Percentiles rank a stretch among this genome's conserved stretches.
phyloP scores from a whole-genome alignment of 2,797 vertebrate genomes.

The Chrysolophus pictus region DNA sequence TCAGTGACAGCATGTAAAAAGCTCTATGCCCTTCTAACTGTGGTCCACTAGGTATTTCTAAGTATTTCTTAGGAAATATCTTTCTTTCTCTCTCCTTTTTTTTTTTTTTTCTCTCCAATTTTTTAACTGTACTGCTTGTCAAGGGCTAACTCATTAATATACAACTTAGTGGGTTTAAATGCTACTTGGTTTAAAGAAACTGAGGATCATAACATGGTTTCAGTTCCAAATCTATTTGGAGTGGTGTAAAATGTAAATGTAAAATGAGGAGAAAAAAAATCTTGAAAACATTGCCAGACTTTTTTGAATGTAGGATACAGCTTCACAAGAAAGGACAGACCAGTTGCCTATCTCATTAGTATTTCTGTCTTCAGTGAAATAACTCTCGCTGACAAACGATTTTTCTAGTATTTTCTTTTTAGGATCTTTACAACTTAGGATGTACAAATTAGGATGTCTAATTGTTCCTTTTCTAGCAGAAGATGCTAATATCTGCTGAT shows the following conservation, averaged over 20 bases:
- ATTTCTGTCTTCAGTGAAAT: background rate
- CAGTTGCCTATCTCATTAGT: background rate
- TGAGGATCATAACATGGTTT: background rate
- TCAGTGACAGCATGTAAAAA: background rate
- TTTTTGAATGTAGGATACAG: background rate
- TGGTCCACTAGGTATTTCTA: background rate
- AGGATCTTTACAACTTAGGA: background rate
- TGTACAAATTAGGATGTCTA: background rate
- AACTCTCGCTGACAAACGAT: background rate
- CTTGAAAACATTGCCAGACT: background rate
- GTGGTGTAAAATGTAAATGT: too few species aligned
- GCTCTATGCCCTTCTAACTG: background rate
- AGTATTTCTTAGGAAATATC: background rate
- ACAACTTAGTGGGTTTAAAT: background rate
- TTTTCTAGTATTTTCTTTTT: background rate
- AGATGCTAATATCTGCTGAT: slow-evolving; percentile 8
- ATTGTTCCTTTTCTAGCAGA: background rate
- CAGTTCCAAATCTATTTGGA: background rate
- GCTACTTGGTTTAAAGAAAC: background rate
- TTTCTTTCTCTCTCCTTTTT: background rate
- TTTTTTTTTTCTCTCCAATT: background rate
- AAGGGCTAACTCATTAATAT: background rate
- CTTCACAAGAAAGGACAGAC: background rate
- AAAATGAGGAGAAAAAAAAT: background rate
- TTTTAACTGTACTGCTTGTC: background rate